These are phyloP conservation scores for Oncorhynchus masou DNA, from an alignment of 2,113 vertebrate genomes.

Conservation along the genomic window DNA sequence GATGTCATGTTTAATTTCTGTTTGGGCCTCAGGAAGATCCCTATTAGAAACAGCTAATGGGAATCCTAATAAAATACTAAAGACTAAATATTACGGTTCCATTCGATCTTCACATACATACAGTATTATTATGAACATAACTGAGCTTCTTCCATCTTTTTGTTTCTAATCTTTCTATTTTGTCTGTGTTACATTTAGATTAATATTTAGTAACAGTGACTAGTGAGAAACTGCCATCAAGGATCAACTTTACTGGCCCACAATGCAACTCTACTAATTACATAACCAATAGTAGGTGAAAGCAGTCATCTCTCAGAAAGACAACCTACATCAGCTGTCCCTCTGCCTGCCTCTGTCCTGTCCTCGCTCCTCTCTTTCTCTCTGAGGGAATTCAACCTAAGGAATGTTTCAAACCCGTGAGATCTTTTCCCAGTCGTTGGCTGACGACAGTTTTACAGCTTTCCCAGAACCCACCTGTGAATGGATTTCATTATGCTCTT, in stretches of 20 bases:
- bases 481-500: conserved; percentile 64
- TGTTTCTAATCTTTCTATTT: too few relatives aligned
- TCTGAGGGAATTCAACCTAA: conserved; percentile 11
- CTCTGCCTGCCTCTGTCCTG: background rate
- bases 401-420: conserved; percentile 61
- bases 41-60: too few relatives aligned
- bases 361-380: background rate
- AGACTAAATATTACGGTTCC: too few relatives aligned
- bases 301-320: background rate
- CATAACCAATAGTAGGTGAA: background rate
- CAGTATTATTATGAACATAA: background rate
- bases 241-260: too few relatives aligned
- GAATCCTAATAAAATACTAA: too few relatives aligned
- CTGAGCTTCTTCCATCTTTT: background rate
- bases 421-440: conserved; percentile 50
- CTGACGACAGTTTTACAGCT: conserved; percentile 16
- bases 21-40: too few relatives aligned
- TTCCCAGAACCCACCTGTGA: conserved; percentile 63
- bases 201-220: too few relatives aligned
- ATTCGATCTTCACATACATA: too few relatives aligned
- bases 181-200: too few relatives aligned
- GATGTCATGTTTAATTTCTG: too few relatives aligned
- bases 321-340: background rate
- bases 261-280: background rate
- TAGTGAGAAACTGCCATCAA: too few relatives aligned